phyloP scores from a whole-genome alignment of 35 echinoderm and acorn worm species.

The Diadema setosum region DNA sequence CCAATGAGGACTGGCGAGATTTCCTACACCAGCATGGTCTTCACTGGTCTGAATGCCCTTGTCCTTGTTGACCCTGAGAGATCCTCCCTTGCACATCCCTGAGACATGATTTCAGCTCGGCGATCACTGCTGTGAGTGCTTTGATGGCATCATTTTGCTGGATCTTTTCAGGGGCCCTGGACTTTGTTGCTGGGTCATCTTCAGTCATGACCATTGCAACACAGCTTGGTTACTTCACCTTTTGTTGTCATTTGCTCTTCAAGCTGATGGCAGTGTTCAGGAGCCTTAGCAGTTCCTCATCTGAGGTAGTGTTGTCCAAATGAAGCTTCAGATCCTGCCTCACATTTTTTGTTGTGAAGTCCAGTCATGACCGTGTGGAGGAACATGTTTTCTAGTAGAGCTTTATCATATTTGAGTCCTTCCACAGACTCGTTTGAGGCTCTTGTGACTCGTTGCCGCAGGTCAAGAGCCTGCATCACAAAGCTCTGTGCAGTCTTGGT shows the following conservation, averaged over 20 bases:
- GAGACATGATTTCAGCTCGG: too few relatives aligned
- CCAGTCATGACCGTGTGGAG: conserved; percentile 55
- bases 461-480: conserved; percentile 42
- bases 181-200: too few relatives aligned
- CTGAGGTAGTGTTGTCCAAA: not conserved
- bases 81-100: too few relatives aligned
- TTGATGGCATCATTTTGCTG: too few relatives aligned
- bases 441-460: not conserved
- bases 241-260: too few relatives aligned
- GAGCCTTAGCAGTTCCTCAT: conserved; percentile 32
- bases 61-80: too few relatives aligned
- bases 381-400: conserved; percentile 39
- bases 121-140: too few relatives aligned
- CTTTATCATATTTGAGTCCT: conserved; percentile 22
- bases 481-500: conserved; percentile 36
- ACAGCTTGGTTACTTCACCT: too few relatives aligned
- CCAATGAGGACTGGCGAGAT: not conserved
- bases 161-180: too few relatives aligned
- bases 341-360: conserved; percentile 3
- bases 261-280: too few relatives aligned
- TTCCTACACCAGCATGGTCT: not conserved
- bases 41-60: too few relatives aligned
- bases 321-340: conserved; percentile 18
- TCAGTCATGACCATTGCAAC: too few relatives aligned
- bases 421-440: not conserved